Conservation (phyloP, 2,797 vertebrate species). For the Champsocephalus gunnari region DNA sequence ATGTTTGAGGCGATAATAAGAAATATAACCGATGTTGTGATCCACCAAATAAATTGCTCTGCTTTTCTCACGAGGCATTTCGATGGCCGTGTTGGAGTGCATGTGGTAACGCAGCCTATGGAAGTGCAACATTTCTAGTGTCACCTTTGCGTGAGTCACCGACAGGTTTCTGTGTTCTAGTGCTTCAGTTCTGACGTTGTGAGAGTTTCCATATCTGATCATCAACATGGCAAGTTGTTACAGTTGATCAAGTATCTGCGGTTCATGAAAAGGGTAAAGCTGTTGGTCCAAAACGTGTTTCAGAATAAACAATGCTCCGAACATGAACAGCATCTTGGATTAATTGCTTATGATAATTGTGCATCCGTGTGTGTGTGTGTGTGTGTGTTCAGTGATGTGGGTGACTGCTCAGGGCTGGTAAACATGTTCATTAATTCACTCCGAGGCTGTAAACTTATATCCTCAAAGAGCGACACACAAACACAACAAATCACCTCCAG, state of each 20-base stretch:
- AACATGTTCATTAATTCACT: constrained; percentile 70
- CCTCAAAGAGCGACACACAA: constrained; percentile 29
- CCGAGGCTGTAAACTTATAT: constrained; percentile 53
- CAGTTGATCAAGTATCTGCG: neutral
- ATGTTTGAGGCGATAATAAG: fast-evolving
- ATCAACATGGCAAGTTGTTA: neutral
- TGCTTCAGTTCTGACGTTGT: neutral
- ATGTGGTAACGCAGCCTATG: neutral
- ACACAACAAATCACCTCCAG: constrained; percentile 53
- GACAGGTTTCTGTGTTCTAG: neutral
- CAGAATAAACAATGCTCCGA: constrained; percentile 29
- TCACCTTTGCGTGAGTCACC: no score
- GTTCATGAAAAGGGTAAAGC: constrained; percentile 14
- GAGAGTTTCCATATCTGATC: neutral
- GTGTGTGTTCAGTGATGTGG: constrained; percentile 34
- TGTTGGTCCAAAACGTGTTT: constrained; percentile 34
- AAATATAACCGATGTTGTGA: neutral
- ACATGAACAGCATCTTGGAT: constrained; percentile 25
- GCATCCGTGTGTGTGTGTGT: constrained; percentile 10
- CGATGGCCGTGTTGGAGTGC: neutral
- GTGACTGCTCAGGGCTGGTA: constrained; percentile 25
- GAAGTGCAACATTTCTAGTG: no score
- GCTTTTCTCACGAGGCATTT: neutral
- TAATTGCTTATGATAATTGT: constrained; percentile 19
- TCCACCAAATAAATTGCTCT: neutral